These are phyloP conservation scores for Notothenia coriiceps DNA, from an alignment of 2,113 vertebrate genomes.

Conservation along the genomic window DNA sequence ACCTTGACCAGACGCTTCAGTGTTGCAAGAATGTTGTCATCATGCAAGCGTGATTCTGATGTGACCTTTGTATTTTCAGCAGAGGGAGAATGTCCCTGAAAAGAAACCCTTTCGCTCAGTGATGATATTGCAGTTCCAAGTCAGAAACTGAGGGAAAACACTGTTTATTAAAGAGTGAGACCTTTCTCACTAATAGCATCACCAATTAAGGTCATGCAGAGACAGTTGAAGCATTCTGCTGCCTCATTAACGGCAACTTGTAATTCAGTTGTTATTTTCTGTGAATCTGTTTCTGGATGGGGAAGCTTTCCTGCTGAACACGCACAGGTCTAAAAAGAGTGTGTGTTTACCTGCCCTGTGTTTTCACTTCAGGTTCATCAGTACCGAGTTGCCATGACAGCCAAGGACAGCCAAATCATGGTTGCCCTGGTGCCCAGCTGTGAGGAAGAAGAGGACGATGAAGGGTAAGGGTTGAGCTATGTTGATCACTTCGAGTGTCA, in stretches of 20 bases:
- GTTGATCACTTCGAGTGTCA: neutral
- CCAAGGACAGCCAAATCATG: slow-evolving; percentile 98
- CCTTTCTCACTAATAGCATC: neutral
- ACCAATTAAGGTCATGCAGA: neutral
- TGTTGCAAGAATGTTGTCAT: too few relatives aligned
- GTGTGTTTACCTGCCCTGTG: neutral
- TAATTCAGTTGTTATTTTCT: neutral
- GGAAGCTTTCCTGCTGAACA: too few relatives aligned
- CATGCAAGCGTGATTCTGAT: too few relatives aligned
- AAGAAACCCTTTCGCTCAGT: neutral
- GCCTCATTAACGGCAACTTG: neutral
- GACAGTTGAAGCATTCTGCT: too few relatives aligned
- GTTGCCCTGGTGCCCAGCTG: slow-evolving; percentile 90
- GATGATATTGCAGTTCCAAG: neutral
- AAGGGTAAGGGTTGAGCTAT: slow-evolving; percentile 83
- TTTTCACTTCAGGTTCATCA: slow-evolving; percentile 89
- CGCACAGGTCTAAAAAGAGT: too few relatives aligned
- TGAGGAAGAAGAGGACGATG: slow-evolving; percentile 89
- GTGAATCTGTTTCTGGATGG: too few relatives aligned
- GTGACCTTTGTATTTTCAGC: too few relatives aligned
- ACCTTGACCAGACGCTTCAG: too few relatives aligned
- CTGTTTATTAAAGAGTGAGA: neutral
- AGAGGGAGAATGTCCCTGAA: too few relatives aligned
- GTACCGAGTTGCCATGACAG: slow-evolving; percentile 96
- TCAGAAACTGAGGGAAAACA: neutral